Conservation (phyloP, 1,140 invertebrate species). For the Aphaenogaster rudis region DNA sequence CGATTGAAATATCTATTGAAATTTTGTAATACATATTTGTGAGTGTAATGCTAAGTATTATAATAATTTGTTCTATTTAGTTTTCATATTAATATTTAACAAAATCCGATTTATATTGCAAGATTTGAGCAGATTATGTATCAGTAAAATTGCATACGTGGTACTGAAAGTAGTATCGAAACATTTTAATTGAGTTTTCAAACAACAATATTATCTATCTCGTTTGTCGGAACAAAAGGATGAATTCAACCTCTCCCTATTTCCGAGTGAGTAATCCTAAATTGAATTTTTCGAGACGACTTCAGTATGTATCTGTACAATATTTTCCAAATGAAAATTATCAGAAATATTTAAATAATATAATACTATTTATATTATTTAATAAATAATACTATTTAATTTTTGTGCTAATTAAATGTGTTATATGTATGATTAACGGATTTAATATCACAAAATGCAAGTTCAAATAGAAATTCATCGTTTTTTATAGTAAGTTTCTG, state of each 20-base stretch:
- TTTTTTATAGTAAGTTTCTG: not conserved
- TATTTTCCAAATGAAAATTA: not conserved
- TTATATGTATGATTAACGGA: not conserved
- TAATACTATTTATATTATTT: not conserved
- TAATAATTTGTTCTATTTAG: not conserved
- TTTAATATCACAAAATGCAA: not conserved
- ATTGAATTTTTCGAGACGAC: not conserved
- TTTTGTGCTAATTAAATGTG: not conserved
- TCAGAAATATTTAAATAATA: constrained; percentile 9
- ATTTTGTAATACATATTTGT: not conserved
- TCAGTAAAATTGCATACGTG: not conserved
- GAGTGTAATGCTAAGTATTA: not conserved
- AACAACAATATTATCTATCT: constrained; percentile 20
- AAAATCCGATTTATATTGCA: not conserved
- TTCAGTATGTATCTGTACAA: not conserved
- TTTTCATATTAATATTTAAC: not conserved
- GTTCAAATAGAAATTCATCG: not conserved
- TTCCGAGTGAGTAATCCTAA: not conserved
- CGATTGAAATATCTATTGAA: not conserved
- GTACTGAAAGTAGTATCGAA: not conserved
- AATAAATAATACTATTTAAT: not conserved
- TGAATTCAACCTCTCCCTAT: not conserved
- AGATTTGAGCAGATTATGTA: constrained; percentile 6
- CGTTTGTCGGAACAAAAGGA: not conserved
- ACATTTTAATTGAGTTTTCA: constrained; percentile 25